Evolutionary conservation across 1,140 invertebrate species (phyloP), one percentile per base, ranked within the genome.

Genomic region (Drosophila ananassae): DNA sequence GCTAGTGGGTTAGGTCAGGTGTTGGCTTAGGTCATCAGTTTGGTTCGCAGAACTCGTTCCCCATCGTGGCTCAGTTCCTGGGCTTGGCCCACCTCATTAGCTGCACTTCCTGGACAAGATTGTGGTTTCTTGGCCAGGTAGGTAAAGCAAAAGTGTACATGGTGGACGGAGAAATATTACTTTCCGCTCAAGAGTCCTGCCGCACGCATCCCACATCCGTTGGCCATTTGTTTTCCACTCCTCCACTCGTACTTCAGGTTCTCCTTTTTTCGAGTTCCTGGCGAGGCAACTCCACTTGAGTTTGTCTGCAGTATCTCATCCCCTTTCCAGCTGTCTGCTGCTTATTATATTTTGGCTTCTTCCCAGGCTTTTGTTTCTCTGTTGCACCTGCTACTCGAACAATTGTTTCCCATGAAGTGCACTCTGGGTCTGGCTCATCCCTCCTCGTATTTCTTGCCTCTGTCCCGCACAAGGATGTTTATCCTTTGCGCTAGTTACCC

Each of bases 401-500:
- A 71, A 67, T 79, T 78, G 69, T 76, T 80, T 84, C 75, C 48
- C 71, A 67, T 72, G 77, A 56, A 79, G 67, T 57, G 44, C 32
- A 37, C 66, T 48, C 44, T 1, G 9, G n/a, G 51, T n/a, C 37
- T 39, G 32, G 32, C 32, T 22, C 57, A 54, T 51, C 13, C 30
- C n/a, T 13, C 24, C 3, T 25, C 22, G 17, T 52, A 37, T 55
- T n/a, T 44, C 32, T 39, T 39, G 13, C 13, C 46, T 17, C 44
- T 57, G 50, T 32, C 39, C 39, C 34, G 24, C 13, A 13, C 32
- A 39, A 53, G 61, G 50, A 54, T 79, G 64, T 87, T 66, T 81
- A 79, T 82, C 71, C 82, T 79, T 58, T 75, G 78, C 60, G 58
- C 66, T 73, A 84, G 79, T 79, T 77, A 63, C 64, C 53, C 47